These are phyloP conservation scores for Eulemur coronatus DNA, from an alignment of 2,797 vertebrate genomes.

Conservation along the genomic window DNA sequence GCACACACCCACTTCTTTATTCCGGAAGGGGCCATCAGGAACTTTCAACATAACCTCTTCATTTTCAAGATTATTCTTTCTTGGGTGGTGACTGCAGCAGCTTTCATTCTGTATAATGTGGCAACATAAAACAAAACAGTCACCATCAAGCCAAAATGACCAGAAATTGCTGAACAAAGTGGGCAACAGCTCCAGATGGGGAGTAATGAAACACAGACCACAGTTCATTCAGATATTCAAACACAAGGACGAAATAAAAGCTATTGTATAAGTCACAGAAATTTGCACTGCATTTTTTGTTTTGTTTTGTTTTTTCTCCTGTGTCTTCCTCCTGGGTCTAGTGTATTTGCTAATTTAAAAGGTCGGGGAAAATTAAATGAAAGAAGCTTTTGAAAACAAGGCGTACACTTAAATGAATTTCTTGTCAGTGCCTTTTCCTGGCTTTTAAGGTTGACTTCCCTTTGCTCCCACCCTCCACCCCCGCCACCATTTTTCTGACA, in stretches of 20 bases:
- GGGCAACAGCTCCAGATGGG: constrained; percentile 66
- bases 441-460: background rate
- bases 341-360: constrained; percentile 76
- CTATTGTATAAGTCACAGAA: constrained; percentile 53
- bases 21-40: constrained; percentile 43
- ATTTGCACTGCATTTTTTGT: constrained; percentile 43
- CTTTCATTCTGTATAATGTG: constrained; percentile 60
- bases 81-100: constrained; percentile 70
- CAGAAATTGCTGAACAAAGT: constrained; percentile 79
- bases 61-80: constrained; percentile 75
- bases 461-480: background rate
- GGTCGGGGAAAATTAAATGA: constrained; percentile 61
- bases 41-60: constrained; percentile 70
- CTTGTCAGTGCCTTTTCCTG: constrained; percentile 45
- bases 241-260: constrained; percentile 24
- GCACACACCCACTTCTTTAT: background rate
- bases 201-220: constrained; percentile 79
- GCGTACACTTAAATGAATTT: constrained; percentile 58
- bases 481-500: constrained; percentile 70
- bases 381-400: constrained; percentile 63
- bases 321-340: constrained; percentile 68
- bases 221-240: constrained; percentile 78
- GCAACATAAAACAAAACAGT: constrained; percentile 75
- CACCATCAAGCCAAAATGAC: constrained; percentile 66
- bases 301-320: constrained; percentile 1